Percentiles rank a stretch among this genome's conserved stretches.
phyloP scores from a whole-genome alignment of 2,888 invertebrate species.

The Colletes collaris region DNA sequence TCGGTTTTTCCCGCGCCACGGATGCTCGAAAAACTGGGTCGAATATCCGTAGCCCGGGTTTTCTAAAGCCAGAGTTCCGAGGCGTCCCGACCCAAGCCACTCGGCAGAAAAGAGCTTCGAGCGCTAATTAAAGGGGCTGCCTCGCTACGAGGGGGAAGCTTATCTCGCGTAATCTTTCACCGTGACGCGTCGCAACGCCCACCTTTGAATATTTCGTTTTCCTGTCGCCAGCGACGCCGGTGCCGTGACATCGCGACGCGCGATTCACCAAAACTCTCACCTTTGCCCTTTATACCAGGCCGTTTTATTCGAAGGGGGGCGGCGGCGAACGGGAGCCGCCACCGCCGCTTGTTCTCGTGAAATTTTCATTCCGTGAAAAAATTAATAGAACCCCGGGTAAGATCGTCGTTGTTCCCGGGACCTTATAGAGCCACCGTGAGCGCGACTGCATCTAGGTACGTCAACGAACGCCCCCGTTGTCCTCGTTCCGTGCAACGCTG shows the following conservation, averaged over 20 bases:
- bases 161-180: slow-evolving; percentile 40
- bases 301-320: no score
- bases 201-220: slow-evolving; percentile 2
- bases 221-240: not conserved
- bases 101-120: slow-evolving; percentile 45
- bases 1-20: slow-evolving; percentile 33
- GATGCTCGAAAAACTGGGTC: slow-evolving; percentile 64
- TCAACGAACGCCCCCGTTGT: not conserved
- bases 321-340: no score
- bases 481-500: slow-evolving; percentile 7
- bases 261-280: not conserved
- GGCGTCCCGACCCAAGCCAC: slow-evolving; percentile 42
- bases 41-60: slow-evolving; percentile 54
- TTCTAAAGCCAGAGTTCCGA: slow-evolving; percentile 56
- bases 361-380: slow-evolving; percentile 15
- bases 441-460: not conserved
- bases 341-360: not conserved
- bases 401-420: not conserved
- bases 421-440: not conserved
- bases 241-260: not conserved
- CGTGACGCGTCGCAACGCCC: slow-evolving; percentile 13
- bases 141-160: slow-evolving; percentile 7
- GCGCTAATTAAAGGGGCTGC: slow-evolving; percentile 57
- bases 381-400: not conserved
- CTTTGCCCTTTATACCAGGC: not conserved